These are phyloP conservation scores for Acrocyrtus sp. DNA, from an alignment of 2,888 invertebrate genomes.

Conservation along the genomic window DNA sequence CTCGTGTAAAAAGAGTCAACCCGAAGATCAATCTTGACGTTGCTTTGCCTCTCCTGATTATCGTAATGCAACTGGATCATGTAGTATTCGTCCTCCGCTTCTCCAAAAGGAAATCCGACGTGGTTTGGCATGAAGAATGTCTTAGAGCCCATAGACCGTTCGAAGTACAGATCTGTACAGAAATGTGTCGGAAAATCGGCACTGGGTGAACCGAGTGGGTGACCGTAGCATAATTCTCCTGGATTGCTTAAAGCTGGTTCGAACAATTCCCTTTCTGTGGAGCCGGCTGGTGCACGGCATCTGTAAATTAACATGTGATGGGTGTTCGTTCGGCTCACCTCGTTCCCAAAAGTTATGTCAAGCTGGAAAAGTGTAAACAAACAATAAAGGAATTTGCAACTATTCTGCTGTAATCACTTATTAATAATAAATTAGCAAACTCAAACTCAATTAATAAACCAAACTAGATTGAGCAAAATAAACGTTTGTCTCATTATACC, in stretches of 20 bases:
- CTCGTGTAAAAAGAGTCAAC: slow-evolving; percentile 29
- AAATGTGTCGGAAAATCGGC: background rate
- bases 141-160: slow-evolving; percentile 7
- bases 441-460: too few species aligned
- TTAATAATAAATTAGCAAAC: background rate
- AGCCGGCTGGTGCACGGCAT: background rate
- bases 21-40: background rate
- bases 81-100: slow-evolving; percentile 12
- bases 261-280: background rate
- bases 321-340: background rate
- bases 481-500: too few species aligned
- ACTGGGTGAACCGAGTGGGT: background rate
- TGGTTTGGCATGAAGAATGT: slow-evolving; percentile 28
- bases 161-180: background rate
- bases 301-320: slow-evolving; percentile 1
- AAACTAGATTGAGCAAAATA: too few species aligned
- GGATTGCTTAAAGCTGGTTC: background rate
- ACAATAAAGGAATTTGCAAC: too few species aligned
- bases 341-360: too few species aligned
- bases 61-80: slow-evolving; percentile 30
- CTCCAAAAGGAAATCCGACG: slow-evolving; percentile 24
- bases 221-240: background rate
- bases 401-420: too few species aligned
- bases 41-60: slow-evolving; percentile 5
- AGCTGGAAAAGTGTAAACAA: too few species aligned